Percentiles rank a stretch among this genome's conserved stretches.
Conservation (phyloP, 2,888 invertebrate species). For the Petrolisthes cinctipes region DNA sequence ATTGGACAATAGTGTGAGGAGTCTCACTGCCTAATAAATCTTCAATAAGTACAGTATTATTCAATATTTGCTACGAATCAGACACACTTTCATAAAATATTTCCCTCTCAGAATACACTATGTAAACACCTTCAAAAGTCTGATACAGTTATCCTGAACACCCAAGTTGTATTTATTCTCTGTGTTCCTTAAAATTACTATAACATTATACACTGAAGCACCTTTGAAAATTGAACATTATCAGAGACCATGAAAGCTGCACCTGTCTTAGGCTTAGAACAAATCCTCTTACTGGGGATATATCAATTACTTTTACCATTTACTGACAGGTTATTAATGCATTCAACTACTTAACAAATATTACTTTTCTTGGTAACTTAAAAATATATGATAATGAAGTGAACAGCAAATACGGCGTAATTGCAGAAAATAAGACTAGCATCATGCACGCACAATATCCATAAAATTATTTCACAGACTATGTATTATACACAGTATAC, state of each 20-base stretch:
- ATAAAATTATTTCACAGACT: not conserved
- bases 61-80: too few species aligned
- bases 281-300: not conserved
- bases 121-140: too few species aligned
- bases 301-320: not conserved
- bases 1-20: too few species aligned
- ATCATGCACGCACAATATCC: not conserved
- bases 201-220: not conserved
- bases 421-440: not conserved
- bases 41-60: too few species aligned
- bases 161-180: not conserved
- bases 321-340: not conserved
- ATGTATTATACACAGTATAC: too few species aligned
- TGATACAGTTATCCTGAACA: not conserved
- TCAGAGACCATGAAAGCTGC: not conserved
- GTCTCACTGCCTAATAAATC: too few species aligned
- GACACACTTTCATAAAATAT: too few species aligned
- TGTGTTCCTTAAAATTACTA: constrained; percentile 13
- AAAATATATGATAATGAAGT: not conserved
- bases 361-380: not conserved
- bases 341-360: constrained; percentile 5
- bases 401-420: not conserved
- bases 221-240: constrained; percentile 9
- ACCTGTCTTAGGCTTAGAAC: not conserved
- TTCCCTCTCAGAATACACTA: too few species aligned